A percentile compares a stretch with the other conserved stretches of the same genome.
phyloP scores from a whole-genome alignment of 2,113 vertebrate species.

The Apteryx owenii region DNA sequence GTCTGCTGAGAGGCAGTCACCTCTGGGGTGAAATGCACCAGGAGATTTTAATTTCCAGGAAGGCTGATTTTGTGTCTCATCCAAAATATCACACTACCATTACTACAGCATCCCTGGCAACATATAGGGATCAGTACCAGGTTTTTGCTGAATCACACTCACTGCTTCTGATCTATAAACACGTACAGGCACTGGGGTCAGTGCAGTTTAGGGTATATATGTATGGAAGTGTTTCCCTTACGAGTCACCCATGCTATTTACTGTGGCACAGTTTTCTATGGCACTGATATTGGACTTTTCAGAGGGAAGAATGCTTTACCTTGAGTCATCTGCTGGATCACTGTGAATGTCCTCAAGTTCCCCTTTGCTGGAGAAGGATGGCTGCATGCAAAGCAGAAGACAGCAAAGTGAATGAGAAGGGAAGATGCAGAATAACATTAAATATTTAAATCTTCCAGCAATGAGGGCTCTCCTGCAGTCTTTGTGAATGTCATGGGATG shows the following conservation, averaged over 20 bases:
- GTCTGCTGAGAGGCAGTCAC: not conserved
- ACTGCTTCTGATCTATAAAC: not conserved
- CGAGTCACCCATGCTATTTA: not conserved
- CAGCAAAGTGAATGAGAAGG: not conserved
- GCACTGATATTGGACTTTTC: not conserved
- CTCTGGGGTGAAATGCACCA: not conserved
- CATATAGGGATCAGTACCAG: not conserved
- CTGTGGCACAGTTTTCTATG: not conserved
- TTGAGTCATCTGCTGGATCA: not conserved
- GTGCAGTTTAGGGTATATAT: not conserved
- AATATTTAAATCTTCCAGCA: not conserved
- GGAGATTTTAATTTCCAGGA: not conserved
- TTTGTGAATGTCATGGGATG: not conserved
- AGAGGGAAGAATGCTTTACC: not conserved
- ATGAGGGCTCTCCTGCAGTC: not conserved
- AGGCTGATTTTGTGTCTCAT: not conserved
- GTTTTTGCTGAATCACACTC: conserved; percentile 22
- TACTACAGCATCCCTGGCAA: not conserved
- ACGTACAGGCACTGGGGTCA: not conserved
- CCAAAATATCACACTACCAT: not conserved
- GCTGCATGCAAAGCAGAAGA: not conserved
- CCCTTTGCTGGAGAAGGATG: not conserved
- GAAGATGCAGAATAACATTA: not conserved
- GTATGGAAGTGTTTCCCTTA: not conserved
- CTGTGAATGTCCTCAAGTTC: not conserved